Base-by-base conservation (phyloP, 2,797 vertebrate genomes). In the Mareca penelope region DNA sequence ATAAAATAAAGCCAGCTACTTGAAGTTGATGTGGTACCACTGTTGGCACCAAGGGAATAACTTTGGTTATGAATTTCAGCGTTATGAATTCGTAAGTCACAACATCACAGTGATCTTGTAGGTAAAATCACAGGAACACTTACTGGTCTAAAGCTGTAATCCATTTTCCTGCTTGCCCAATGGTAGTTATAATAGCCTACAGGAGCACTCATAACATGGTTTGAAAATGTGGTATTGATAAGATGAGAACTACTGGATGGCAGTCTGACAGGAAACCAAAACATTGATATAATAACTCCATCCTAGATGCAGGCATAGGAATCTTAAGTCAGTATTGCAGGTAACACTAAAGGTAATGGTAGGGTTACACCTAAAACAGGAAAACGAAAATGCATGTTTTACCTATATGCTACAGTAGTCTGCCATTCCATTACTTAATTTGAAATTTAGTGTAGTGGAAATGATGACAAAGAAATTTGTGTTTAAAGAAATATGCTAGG, bases 371-470 rank as follows among this genome's bases (percentile, higher is more conserved):
- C n/a, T 60, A 2, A 40, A 56, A 9, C 5, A 44, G 6, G 24
- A 22, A 26, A 26, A 35, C 6, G 33, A 42, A 70, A 61, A 63
- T 9, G 7, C 15, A 5, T 60, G 12, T 13, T 76, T 76, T 29
- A 24, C 15, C 6, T 39, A 5, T 0, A 0, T 26, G 53, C 22
- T n/a, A 5, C 14, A 46, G 12, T 14, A 48, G 48, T 24, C 29
- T 83, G 35, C 53, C 11, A 53, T 76, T 7, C n/a, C 12, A 37
- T 70, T 9, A 6, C 46, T 87, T 85, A 59, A 55, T 10, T 85
- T 22, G 48, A 23, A 85, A 67, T 52, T 85, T 28, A 37, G 3
- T 5, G 6, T 46, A 37, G 31, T 39, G 14, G 37, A 73, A 12
- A 46, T 50, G 14, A 46, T 50, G 42, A 26, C 6, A 19, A 39